A percentile compares a stretch with the other conserved stretches of the same genome.
phyloP scores from a whole-genome alignment of 1,140 invertebrate species.

The Melitaea cinxia region DNA sequence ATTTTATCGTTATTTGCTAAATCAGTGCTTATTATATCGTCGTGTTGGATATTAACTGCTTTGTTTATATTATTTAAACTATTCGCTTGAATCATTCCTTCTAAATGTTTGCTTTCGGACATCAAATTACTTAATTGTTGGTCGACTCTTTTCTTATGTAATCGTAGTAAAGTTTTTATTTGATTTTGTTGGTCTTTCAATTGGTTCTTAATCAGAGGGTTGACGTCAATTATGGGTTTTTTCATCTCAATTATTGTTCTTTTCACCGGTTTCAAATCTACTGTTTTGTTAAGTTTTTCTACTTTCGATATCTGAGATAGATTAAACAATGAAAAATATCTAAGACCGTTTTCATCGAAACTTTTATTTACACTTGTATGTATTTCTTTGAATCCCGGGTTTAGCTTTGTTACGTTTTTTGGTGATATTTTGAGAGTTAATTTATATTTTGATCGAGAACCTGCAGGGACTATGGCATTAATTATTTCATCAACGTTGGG shows the following conservation, averaged over 20 bases:
- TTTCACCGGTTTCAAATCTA: not conserved
- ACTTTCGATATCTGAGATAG: slow-evolving; percentile 71
- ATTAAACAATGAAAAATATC: slow-evolving; percentile 62
- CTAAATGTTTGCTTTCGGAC: slow-evolving; percentile 29
- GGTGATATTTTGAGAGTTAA: slow-evolving; percentile 64
- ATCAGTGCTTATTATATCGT: not conserved
- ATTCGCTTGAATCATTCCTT: slow-evolving; percentile 17
- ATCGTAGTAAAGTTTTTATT: slow-evolving; percentile 24
- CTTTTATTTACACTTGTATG: slow-evolving; percentile 71
- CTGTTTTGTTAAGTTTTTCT: slow-evolving; percentile 51
- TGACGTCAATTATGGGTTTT: not conserved
- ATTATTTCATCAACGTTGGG: slow-evolving; percentile 52
- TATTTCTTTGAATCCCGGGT: slow-evolving; percentile 65
- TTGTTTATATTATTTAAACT: slow-evolving; percentile 18
- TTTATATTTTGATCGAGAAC: slow-evolving; percentile 52
- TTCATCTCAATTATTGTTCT: not conserved
- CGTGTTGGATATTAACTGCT: slow-evolving; percentile 3
- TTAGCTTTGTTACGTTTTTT: slow-evolving; percentile 50
- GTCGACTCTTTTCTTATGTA: slow-evolving; percentile 33
- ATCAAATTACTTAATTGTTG: slow-evolving; percentile 23
- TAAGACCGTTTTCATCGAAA: slow-evolving; percentile 60
- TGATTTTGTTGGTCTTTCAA: slow-evolving; percentile 12
- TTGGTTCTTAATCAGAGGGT: slow-evolving; percentile 3
- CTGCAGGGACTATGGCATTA: slow-evolving; percentile 43
- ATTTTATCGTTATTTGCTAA: slow-evolving; percentile 17